phyloP scores from a whole-genome alignment of 2,888 invertebrate genomes.

The Ophion ventricosus region DNA sequence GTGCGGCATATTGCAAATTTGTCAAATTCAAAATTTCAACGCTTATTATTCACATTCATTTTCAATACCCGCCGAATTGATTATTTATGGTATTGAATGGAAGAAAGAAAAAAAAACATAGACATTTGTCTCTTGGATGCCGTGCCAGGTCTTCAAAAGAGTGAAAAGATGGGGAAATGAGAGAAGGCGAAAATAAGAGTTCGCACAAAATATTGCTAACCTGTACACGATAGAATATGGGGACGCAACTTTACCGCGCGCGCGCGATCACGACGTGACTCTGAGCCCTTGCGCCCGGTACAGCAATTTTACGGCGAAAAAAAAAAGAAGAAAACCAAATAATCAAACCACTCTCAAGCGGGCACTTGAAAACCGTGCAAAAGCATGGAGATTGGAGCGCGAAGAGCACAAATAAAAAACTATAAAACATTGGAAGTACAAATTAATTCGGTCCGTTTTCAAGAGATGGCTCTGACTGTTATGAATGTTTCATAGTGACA shows the following conservation, averaged over 20 bases:
- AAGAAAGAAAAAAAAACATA: not conserved
- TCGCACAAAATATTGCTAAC: slow-evolving; percentile 53
- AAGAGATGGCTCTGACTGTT: no score
- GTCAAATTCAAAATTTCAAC: no score
- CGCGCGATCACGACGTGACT: slow-evolving; percentile 6
- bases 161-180: slow-evolving; percentile 14
- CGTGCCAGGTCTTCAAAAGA: slow-evolving; percentile 43
- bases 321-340: slow-evolving; percentile 17
- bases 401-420: not conserved
- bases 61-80: no score
- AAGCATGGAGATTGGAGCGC: slow-evolving; percentile 67
- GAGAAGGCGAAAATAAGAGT: slow-evolving; percentile 9
- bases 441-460: no score
- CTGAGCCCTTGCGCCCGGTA: slow-evolving; percentile 10
- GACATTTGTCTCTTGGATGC: slow-evolving; percentile 4
- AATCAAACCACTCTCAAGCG: slow-evolving; percentile 33
- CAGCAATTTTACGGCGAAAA: slow-evolving; percentile 7
- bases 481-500: no score
- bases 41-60: no score
- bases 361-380: slow-evolving; percentile 73
- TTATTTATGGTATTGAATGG: not conserved
- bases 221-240: slow-evolving; percentile 19
- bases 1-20: not conserved
- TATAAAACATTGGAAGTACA: no score
- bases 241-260: slow-evolving; percentile 14